Evolutionary conservation across 2,797 vertebrate genomes (phyloP).

Genomic region (Oophaga sylvatica): DNA sequence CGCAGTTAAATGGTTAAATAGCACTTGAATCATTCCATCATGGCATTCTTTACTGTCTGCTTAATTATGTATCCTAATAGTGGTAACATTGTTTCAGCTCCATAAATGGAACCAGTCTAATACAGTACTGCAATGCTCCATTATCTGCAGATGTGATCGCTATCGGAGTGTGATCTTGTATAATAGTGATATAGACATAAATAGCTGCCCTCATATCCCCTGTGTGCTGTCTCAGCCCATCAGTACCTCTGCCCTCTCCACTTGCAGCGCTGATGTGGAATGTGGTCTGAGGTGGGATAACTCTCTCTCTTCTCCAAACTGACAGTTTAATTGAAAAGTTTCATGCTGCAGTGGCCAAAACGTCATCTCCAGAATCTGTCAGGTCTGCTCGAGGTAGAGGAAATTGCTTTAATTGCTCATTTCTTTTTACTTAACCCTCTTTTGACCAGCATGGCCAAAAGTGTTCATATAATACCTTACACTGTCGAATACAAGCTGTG

Average conservation of each 20-base stretch:
- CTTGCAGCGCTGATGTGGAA: slow-evolving; percentile 38
- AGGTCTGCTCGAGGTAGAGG: slow-evolving; percentile 26
- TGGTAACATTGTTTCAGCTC: neutral
- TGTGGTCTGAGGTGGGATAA: slow-evolving; percentile 43
- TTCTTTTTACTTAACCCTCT: slow-evolving; percentile 36
- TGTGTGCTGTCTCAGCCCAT: slow-evolving; percentile 48
- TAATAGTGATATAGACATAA: slow-evolving; percentile 43
- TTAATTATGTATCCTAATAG: neutral
- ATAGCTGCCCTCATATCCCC: slow-evolving; percentile 45
- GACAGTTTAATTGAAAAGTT: slow-evolving; percentile 60
- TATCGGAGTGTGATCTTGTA: slow-evolving; percentile 21
- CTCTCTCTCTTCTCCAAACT: slow-evolving; percentile 38
- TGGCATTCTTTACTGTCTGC: neutral
- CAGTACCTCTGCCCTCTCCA: slow-evolving; percentile 39
- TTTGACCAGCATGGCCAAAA: neutral
- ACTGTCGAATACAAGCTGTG: neutral
- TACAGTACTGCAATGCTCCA: slow-evolving; percentile 7
- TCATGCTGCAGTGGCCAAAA: slow-evolving; percentile 57
- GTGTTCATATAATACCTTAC: neutral
- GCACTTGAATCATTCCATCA: neutral
- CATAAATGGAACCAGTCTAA: slow-evolving; percentile 18
- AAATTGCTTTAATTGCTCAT: slow-evolving; percentile 54
- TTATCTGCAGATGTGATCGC: slow-evolving; percentile 12
- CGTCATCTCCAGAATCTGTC: slow-evolving; percentile 49
- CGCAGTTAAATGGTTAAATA: neutral